Evolutionary conservation across 2,888 invertebrate genomes (phyloP), one percentile per base, ranked within the genome.

Genomic region (Pristionchus maxplancki): DNA sequence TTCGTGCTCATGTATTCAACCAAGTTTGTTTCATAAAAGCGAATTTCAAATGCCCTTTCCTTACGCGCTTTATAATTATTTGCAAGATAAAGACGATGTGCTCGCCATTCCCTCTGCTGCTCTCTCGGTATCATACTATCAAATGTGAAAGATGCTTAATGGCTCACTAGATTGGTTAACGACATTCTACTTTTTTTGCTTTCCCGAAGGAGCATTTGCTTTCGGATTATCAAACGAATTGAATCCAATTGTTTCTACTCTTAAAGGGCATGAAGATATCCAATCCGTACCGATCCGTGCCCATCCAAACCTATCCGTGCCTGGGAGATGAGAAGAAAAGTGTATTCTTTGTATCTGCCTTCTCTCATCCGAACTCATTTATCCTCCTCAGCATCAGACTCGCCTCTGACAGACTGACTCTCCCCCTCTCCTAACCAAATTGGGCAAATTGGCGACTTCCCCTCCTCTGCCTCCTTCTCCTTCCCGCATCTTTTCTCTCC

Each of bases 391-490:
- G 37, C 71, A 37, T 71, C 71, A 20, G 37, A 20, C 20, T 85
- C 85, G 13, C 15, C 67, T 86, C 86, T 48, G 34, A 50, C 85
- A 40, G n/a, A 50, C 50, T 87, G 74, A 34, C 74, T 71, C 87
- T 44, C n/a, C 44, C 67, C 85, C 37, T 34, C 31, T 64, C 34
- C 78, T 78, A 85, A 85, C 62, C 48, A 85, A 85, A 85, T 85
- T 85, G 85, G 64, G 53, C 44, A 85, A 85, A 85, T 85, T 85
- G 85, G 85, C 85, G 85, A 85, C 85, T 85, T 85, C 62, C 85
- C 82, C 53, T 81, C 81, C 53, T 83, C 82, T 28, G 13, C 87
- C 74, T 71, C 74, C 34, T 53, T 64, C 67, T 85, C 40, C 85
- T 24, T 81, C 81, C 28, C 31, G 48, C 28, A 44, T 48, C 53